phyloP scores from a whole-genome alignment of 1,140 invertebrate species.

The Propsilocerus akamusi region DNA sequence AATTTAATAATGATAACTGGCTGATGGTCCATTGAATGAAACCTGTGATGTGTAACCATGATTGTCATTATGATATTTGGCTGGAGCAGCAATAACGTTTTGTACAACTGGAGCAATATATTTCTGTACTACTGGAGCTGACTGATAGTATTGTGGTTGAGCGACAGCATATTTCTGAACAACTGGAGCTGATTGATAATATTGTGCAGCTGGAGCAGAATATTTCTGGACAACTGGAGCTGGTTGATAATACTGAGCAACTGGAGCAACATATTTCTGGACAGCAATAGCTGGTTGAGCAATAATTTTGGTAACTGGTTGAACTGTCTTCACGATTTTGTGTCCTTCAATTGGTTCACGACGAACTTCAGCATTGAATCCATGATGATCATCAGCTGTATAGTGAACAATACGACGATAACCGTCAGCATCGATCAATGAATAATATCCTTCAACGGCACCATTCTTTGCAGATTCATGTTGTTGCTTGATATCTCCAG shows the following conservation, averaged over 20 bases:
- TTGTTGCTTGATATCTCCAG: conserved; percentile 30
- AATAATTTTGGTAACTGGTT: conserved; percentile 23
- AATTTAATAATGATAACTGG: no score
- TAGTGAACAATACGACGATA: conserved; percentile 35
- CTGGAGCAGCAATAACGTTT: neutral
- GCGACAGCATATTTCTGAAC: neutral
- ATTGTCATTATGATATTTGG: neutral
- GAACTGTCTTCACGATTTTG: conserved; percentile 18
- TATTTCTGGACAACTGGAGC: neutral
- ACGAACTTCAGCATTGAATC: conserved; percentile 12
- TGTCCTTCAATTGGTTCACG: conserved; percentile 19
- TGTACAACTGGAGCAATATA: conserved; percentile 3
- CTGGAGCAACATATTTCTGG: conserved; percentile 11
- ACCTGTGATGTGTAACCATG: neutral
- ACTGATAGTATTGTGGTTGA: neutral
- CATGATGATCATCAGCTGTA: conserved; percentile 28
- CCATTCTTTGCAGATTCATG: conserved; percentile 32
- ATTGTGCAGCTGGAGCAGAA: neutral
- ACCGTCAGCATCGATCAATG: conserved; percentile 37
- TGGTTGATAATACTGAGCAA: conserved; percentile 3
- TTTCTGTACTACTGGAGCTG: neutral
- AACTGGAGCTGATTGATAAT: conserved; percentile 1
- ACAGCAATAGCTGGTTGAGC: conserved; percentile 26
- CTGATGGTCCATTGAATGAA: neutral
- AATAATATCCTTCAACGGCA: conserved; percentile 32